phyloP scores from a whole-genome alignment of 1,140 invertebrate genomes.

The Zaprionus kolodkinae region DNA sequence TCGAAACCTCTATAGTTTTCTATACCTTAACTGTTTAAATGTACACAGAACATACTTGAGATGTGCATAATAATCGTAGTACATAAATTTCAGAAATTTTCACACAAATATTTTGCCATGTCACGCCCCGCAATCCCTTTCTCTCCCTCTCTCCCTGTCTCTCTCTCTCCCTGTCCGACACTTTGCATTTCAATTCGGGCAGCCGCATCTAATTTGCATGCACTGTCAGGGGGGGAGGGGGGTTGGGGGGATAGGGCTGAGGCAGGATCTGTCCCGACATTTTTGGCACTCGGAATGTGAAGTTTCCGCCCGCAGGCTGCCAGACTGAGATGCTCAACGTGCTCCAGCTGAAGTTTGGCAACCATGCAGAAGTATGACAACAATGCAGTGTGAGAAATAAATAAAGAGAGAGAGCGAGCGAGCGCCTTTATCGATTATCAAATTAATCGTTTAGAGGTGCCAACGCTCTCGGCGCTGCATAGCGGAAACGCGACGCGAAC shows the following conservation, averaged over 20 bases:
- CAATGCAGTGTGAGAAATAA: neutral
- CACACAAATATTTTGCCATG: constrained; percentile 4
- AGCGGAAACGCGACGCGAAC: neutral
- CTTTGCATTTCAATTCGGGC: constrained; percentile 5
- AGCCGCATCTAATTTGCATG: constrained; percentile 1
- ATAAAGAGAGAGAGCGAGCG: neutral
- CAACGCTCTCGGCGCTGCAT: neutral
- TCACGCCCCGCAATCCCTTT: neutral
- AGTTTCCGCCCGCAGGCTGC: neutral
- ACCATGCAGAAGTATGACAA: too few relatives aligned
- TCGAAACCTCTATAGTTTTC: too few relatives aligned
- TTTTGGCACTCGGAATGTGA: neutral
- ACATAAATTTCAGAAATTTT: neutral
- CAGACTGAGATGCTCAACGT: neutral
- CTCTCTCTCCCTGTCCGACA: neutral
- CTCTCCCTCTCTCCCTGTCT: neutral
- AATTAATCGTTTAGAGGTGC: neutral
- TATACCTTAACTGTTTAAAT: too few relatives aligned
- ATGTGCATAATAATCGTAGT: too few relatives aligned
- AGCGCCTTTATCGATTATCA: neutral
- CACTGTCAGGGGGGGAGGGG: neutral
- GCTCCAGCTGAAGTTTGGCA: too few relatives aligned
- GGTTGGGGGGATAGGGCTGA: too few relatives aligned
- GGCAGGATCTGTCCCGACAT: neutral
- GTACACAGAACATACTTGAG: too few relatives aligned